Base-by-base conservation (phyloP, 2,113 vertebrate genomes). In the Trinectes maculatus region DNA sequence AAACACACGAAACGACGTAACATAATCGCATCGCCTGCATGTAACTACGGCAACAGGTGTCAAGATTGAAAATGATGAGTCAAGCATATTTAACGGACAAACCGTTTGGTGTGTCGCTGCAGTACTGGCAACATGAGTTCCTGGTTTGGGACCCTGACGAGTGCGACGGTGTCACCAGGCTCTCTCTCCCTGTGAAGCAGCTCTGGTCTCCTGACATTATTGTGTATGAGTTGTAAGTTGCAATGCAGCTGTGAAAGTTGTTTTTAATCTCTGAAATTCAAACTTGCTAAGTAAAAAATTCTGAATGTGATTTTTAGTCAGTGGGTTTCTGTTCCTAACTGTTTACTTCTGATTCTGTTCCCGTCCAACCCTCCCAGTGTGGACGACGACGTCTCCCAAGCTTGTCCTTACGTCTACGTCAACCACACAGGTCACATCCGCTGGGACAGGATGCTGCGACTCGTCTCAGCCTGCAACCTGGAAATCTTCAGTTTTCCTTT, bases 401-500 rank as follows among this genome's bases (percentile, higher is more conserved):
- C 89, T 1, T 92, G 91, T 58, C 94, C 94, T 5, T 93, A 87
- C 0, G 89, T 93, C 8, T 94, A 94, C 8, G 86, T 94, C 57
- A 94, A 90, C 82, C 91, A 94, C 78, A 91, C 91, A 0, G 94
- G 93, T 18, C 88, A 74, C 75, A 92, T 94, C 43, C 88, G 90
- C 44, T 94, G 93, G 21, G 89, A 94, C 69, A 81, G 91, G 57
- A 94, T 94, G 84, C 69, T 92, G 71, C 74, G 89, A 15, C 91
- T 94, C 0, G 93, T 94, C 70, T 94, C 93, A 3, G 85, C 93
- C 75, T 95, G 92, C 77, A 95, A 94, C 79, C 88, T 95, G 81
- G 71, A 95, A 61, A 93, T 93, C 84, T 95, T 93, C 87, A 94
- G 89, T 81, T 96, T 95, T 62, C 94, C 94, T 5, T 94, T 94